These are phyloP conservation scores for Nemotelus pantherinus DNA, from an alignment of 2,888 invertebrate species.

Conservation along the genomic window DNA sequence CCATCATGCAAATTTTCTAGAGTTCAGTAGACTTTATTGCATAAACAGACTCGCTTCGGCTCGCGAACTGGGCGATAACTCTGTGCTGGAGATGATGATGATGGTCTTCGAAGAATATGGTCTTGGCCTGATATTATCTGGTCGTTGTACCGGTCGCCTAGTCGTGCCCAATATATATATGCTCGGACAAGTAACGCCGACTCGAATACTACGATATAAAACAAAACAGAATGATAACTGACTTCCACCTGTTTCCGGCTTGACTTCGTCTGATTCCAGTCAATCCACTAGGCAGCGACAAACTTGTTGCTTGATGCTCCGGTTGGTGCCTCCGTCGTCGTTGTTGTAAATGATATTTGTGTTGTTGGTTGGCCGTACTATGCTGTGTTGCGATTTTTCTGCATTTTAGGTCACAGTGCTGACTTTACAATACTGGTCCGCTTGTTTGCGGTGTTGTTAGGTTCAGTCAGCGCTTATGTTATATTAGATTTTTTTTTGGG, in stretches of 20 bases:
- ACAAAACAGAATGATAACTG: background rate
- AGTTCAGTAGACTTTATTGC: background rate
- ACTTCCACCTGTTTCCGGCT: constrained; percentile 41
- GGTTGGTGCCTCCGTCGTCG: background rate
- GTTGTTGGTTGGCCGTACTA: too few relatives aligned
- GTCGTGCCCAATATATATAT: background rate
- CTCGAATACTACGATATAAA: constrained; percentile 6
- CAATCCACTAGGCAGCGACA: background rate
- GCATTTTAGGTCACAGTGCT: constrained; percentile 14
- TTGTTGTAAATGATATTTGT: background rate
- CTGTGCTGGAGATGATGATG: background rate
- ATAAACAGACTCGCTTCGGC: background rate
- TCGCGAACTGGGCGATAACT: background rate
- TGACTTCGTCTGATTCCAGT: background rate
- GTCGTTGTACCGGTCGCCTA: background rate
- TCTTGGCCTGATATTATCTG: background rate
- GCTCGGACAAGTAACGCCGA: background rate
- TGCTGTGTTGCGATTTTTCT: background rate
- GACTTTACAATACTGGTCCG: background rate
- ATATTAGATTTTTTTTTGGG: background rate
- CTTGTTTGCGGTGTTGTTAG: too few relatives aligned
- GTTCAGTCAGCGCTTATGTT: too few relatives aligned
- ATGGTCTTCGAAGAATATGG: background rate
- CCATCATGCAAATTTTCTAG: background rate
- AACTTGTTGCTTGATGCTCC: constrained; percentile 17